Evolutionary conservation across 2,797 vertebrate species (phyloP).

Genomic region (Miichthys miiuy): DNA sequence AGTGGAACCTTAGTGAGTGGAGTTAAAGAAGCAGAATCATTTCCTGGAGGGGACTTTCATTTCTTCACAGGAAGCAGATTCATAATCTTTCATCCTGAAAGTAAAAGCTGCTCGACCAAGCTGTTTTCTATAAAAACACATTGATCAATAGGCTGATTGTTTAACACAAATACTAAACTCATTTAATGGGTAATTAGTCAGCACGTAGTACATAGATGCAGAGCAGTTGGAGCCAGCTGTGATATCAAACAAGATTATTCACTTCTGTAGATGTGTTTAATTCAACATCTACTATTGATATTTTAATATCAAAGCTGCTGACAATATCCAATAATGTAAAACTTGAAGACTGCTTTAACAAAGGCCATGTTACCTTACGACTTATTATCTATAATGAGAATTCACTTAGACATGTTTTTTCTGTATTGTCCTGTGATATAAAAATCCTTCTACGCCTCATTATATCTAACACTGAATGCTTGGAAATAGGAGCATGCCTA

Average conservation of each 20-base stretch:
- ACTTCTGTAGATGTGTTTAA: slow-evolving; percentile 31
- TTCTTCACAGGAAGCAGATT: slow-evolving; percentile 22
- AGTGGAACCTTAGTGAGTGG: not conserved
- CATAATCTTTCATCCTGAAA: slow-evolving; percentile 2
- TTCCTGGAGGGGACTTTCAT: not conserved
- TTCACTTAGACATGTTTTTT: too few species aligned
- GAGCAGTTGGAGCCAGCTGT: slow-evolving; percentile 28
- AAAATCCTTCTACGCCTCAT: not conserved
- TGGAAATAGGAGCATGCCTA: not conserved
- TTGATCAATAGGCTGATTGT: slow-evolving; percentile 47
- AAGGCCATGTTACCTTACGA: not conserved
- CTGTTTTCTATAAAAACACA: slow-evolving; percentile 32
- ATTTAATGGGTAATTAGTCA: slow-evolving; percentile 70
- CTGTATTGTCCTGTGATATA: not conserved
- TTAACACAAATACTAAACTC: slow-evolving; percentile 17
- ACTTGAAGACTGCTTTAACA: not conserved
- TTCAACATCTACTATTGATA: not conserved
- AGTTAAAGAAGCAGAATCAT: not conserved
- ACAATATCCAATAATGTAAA: not conserved
- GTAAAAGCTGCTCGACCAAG: slow-evolving; percentile 19
- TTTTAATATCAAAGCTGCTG: not conserved
- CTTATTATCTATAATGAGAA: too few species aligned
- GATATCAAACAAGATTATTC: slow-evolving; percentile 32
- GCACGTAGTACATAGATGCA: slow-evolving; percentile 21
- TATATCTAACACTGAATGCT: not conserved